Base-by-base conservation (phyloP, 2,113 vertebrate genomes). In the Lycaon pictus region DNA sequence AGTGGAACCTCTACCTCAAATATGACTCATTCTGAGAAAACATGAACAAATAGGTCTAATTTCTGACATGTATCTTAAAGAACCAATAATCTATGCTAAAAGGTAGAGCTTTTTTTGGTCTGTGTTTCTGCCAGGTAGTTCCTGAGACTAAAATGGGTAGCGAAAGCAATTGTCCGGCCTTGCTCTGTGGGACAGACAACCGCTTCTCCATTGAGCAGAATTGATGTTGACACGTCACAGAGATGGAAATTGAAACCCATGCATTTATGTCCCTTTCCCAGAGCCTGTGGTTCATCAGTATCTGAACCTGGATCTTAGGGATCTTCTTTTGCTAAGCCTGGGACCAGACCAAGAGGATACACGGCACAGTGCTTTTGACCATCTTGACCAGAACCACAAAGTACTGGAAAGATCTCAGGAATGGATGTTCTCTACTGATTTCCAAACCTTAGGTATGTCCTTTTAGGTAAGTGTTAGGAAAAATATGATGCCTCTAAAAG, bases 391-490 rank as follows among this genome's bases (percentile, higher is more conserved):
- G 94, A 97, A 97, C 96, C 97, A 95, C 97, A 95, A 96, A 97
- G 86, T 65, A 92, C 84, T 96, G 96, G 98, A 98, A 95, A 96
- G 96, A 51, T 79, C 94, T 97, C 96, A 96, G 90, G 93, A 97
- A 96, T 96, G 77, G 97, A 96, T 97, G 82, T 90, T 98, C 92
- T 97, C 56, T 71, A 82, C 94, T 71, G 90, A 96, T 93, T 96
- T 98, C 97, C 98, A 98, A 98, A 97, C 97, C 98, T 92, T 97
- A 97, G 97, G 92, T 97, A 98, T 96, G 97, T 97, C 77, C 95
- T 97, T 85, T 98, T 98, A 98, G 96, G 98, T 97, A 98, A 98
- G 90, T 95, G 89, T 92, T 97, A 96, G 92, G 89, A 85, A 97
- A 97, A 96, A 96, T 95, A 92, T 0, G n/a, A 97, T 58, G 76